Evolutionary conservation across 1,140 invertebrate genomes (phyloP).

Genomic region (Heterodera schachtii): DNA sequence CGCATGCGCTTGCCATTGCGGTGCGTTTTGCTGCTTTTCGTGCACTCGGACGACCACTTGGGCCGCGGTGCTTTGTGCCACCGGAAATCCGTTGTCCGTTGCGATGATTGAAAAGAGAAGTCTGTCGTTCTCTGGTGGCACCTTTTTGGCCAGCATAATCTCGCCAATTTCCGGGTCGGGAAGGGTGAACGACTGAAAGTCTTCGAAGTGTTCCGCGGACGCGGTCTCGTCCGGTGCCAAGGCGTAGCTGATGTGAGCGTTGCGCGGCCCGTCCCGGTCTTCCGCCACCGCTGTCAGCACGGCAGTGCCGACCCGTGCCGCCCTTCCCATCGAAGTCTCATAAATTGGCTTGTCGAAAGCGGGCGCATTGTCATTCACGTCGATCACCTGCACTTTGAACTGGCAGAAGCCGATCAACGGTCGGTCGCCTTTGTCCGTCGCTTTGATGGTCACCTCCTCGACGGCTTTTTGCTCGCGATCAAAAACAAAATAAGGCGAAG

Average conservation of each 20-base stretch:
- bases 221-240: slow-evolving; percentile 50
- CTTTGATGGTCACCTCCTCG: slow-evolving; percentile 63
- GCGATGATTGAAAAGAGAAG: slow-evolving; percentile 57
- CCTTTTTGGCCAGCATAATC: slow-evolving; percentile 46
- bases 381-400: slow-evolving; percentile 58
- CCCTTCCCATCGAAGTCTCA: slow-evolving; percentile 49
- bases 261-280: slow-evolving; percentile 54
- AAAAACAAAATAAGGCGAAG: slow-evolving; percentile 60
- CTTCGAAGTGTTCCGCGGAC: slow-evolving; percentile 45
- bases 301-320: slow-evolving; percentile 41
- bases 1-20: slow-evolving; percentile 41
- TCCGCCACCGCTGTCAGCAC: slow-evolving; percentile 59
- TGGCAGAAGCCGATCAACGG: slow-evolving; percentile 64
- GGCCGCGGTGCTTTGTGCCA: slow-evolving; percentile 40
- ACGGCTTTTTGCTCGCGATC: slow-evolving; percentile 53
- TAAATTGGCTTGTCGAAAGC: slow-evolving; percentile 58
- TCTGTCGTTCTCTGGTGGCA: slow-evolving; percentile 37
- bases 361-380: slow-evolving; percentile 61
- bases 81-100: slow-evolving; percentile 59
- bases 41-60: slow-evolving; percentile 56
- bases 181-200: slow-evolving; percentile 50
- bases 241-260: slow-evolving; percentile 57
- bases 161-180: slow-evolving; percentile 45
- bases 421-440: slow-evolving; percentile 61
- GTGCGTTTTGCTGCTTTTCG: slow-evolving; percentile 55